These are phyloP conservation scores for Sula dactylatra DNA, from an alignment of 2,113 vertebrate species.

Conservation along the genomic window DNA sequence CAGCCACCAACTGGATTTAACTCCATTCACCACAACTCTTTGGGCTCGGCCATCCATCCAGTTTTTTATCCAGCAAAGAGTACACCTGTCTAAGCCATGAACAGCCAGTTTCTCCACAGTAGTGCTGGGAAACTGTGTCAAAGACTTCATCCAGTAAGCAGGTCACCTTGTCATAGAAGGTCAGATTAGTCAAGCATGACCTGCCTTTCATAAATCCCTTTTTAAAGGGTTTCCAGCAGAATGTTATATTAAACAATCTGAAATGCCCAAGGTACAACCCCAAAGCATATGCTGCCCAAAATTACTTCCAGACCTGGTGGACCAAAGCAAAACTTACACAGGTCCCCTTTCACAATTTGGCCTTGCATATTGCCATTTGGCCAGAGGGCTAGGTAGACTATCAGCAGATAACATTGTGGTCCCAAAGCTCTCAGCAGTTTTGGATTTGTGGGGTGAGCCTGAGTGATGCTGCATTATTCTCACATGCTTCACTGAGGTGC, in stretches of 20 bases:
- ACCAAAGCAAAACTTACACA: neutral
- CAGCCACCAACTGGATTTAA: too few relatives aligned
- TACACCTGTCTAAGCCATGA: too few relatives aligned
- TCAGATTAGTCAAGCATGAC: too few relatives aligned
- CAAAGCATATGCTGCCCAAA: neutral
- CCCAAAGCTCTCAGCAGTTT: neutral
- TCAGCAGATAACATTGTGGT: neutral
- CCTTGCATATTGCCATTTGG: neutral
- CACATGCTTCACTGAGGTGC: neutral
- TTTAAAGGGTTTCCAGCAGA: neutral
- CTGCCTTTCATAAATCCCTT: neutral
- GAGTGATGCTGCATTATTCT: neutral
- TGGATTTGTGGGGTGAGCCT: neutral
- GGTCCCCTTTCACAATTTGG: neutral
- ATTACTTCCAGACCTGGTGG: neutral
- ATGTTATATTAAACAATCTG: neutral
- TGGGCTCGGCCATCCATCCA: too few relatives aligned
- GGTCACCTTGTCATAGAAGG: too few relatives aligned
- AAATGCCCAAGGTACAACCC: neutral
- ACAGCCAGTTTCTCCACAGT: too few relatives aligned
- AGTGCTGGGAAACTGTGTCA: too few relatives aligned
- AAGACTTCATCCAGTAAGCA: too few relatives aligned
- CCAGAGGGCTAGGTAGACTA: neutral
- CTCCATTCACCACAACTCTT: too few relatives aligned
- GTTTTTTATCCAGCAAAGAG: too few relatives aligned